These are phyloP conservation scores for Volucella bombylans DNA, from an alignment of 2,888 invertebrate species.

Conservation along the genomic window DNA sequence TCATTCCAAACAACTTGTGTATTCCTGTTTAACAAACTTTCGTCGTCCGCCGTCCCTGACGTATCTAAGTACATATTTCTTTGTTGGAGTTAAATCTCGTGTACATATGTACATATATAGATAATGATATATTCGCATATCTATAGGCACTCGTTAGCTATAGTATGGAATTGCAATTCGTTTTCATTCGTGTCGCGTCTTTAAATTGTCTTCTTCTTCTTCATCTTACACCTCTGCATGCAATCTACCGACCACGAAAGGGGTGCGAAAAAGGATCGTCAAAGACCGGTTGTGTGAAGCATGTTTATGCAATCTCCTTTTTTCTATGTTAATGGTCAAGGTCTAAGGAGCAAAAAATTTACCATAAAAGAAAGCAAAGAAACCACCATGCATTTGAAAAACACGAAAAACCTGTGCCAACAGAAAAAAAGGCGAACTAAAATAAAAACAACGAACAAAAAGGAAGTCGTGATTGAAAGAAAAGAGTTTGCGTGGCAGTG, in stretches of 20 bases:
- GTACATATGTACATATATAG: not conserved
- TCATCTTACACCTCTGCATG: conserved; percentile 1
- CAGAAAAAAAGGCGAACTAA: conserved; percentile 8
- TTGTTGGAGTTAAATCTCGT: conserved; percentile 33
- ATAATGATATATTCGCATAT: too few species aligned
- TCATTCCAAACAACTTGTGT: conserved; percentile 37
- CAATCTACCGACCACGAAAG: conserved; percentile 23
- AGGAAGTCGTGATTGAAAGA: conserved; percentile 6
- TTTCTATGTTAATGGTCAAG: conserved; percentile 82
- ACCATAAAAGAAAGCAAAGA: conserved; percentile 49
- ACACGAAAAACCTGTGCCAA: conserved; percentile 64
- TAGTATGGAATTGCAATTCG: conserved; percentile 39
- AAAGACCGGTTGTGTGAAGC: conserved; percentile 64
- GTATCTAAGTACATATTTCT: not conserved
- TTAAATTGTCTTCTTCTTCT: conserved; percentile 30
- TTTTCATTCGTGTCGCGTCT: conserved; percentile 56
- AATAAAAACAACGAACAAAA: conserved; percentile 26
- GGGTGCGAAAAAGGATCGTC: conserved; percentile 52
- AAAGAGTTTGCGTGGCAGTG: conserved; percentile 5
- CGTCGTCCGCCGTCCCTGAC: not conserved
- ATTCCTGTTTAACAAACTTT: conserved; percentile 41
- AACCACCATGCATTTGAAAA: conserved; percentile 57
- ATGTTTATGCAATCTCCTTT: conserved; percentile 73
- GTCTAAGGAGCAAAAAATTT: conserved; percentile 80
- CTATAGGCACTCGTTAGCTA: too few species aligned